Evolutionary conservation across 2,888 invertebrate genomes (phyloP).

Genomic region (Xestia sexstrigata): DNA sequence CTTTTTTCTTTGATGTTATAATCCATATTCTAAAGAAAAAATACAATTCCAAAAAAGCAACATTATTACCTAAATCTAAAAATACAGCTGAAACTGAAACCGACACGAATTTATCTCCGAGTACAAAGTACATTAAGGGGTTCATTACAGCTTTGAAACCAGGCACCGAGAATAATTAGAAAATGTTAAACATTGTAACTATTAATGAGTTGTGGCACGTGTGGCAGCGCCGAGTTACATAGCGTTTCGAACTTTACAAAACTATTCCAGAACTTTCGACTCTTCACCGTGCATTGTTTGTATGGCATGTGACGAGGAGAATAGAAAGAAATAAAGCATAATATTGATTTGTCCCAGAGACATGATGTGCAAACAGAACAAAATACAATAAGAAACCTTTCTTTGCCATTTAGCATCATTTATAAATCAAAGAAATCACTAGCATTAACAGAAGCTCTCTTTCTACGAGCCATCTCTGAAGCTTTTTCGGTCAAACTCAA

Average conservation of each 20-base stretch:
- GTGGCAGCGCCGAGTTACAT: not conserved
- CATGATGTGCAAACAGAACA: not conserved
- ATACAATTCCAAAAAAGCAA: not conserved
- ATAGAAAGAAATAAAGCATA: not conserved
- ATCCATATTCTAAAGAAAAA: not conserved
- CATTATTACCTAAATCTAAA: slow-evolving; percentile 3
- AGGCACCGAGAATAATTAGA: slow-evolving; percentile 44
- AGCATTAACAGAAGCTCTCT: not conserved
- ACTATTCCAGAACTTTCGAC: slow-evolving; percentile 13
- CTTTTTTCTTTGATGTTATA: not conserved
- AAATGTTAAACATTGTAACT: slow-evolving; percentile 43
- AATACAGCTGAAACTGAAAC: slow-evolving; percentile 19
- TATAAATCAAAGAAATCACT: not conserved
- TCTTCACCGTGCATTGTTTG: slow-evolving; percentile 7
- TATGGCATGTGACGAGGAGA: not conserved
- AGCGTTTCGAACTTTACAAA: slow-evolving; percentile 28
- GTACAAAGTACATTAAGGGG: slow-evolving; percentile 13
- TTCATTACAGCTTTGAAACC: slow-evolving; percentile 41
- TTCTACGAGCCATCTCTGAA: not conserved
- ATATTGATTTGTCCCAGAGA: not conserved
- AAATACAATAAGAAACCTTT: not conserved
- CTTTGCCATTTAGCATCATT: too few relatives aligned
- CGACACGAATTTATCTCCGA: slow-evolving; percentile 15
- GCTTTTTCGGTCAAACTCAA: not conserved
- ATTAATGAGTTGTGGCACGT: slow-evolving; percentile 41